Conservation (phyloP, 2,797 vertebrate genomes). For the Muscicapa striata region DNA sequence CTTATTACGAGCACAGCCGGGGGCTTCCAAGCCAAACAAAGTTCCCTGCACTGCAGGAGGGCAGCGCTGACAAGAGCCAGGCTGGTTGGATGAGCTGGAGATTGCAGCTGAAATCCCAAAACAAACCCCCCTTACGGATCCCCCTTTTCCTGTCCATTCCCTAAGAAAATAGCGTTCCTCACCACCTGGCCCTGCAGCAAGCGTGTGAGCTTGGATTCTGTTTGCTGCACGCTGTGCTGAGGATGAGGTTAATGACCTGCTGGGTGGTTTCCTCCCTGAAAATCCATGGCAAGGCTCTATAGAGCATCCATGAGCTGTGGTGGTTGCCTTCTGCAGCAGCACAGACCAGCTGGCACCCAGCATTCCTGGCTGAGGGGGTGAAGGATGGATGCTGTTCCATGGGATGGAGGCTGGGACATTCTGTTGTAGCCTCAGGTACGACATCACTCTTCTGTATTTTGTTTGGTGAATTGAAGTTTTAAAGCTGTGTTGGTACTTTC, state of each 20-base stretch:
- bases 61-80: neutral
- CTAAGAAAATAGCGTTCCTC: neutral
- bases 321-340: neutral
- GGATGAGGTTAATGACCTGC: neutral
- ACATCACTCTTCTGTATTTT: accelerated
- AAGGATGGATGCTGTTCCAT: accelerated
- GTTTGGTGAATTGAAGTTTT: neutral
- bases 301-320: neutral
- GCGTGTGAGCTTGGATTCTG: accelerated
- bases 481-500: neutral
- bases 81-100: neutral
- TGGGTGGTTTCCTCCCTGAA: accelerated
- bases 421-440: neutral
- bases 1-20: neutral
- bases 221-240: neutral
- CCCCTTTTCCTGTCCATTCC: neutral
- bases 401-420: neutral
- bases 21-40: conserved; percentile 40
- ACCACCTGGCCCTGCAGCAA: neutral
- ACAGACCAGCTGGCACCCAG: neutral
- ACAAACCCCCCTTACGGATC: neutral
- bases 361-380: neutral
- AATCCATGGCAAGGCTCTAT: neutral
- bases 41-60: neutral
- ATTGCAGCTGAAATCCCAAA: neutral